These are phyloP conservation scores for Tetranychus piercei DNA, from an alignment of 2,888 invertebrate species.

Conservation along the genomic window DNA sequence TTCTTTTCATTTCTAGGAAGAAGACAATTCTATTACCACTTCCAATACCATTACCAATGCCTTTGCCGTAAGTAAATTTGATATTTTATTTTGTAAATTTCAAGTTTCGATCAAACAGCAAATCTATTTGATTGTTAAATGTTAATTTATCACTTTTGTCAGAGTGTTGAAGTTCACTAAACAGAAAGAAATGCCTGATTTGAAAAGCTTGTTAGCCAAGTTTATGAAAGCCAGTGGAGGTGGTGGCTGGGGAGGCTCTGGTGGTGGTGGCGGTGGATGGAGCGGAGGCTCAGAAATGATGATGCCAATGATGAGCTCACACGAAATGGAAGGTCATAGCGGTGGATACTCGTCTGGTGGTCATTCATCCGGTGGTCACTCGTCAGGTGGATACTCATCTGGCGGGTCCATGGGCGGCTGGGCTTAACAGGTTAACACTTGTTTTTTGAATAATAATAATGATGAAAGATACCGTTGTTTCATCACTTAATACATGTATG, in stretches of 20 bases:
- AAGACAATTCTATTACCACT: background rate
- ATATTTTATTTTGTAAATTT: background rate
- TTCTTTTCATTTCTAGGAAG: background rate
- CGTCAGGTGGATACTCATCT: too few relatives aligned
- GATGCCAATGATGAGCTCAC: background rate
- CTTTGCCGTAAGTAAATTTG: background rate
- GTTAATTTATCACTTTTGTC: background rate
- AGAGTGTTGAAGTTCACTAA: background rate
- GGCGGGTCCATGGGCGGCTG: background rate
- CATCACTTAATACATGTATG: too few relatives aligned
- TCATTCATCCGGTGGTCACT: too few relatives aligned
- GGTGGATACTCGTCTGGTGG: background rate
- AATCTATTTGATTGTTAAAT: background rate
- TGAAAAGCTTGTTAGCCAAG: background rate
- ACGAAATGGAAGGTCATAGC: background rate
- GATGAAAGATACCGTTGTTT: too few relatives aligned
- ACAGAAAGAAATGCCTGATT: background rate
- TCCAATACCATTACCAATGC: background rate
- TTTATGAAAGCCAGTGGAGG: background rate
- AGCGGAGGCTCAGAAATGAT: background rate
- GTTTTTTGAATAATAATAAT: too few relatives aligned
- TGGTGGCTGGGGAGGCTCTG: background rate
- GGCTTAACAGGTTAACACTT: background rate
- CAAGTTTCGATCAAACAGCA: background rate
- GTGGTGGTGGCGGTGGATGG: background rate